Base-by-base conservation (phyloP, 23 tunicate genomes). In the Ascidia mentula region DNA sequence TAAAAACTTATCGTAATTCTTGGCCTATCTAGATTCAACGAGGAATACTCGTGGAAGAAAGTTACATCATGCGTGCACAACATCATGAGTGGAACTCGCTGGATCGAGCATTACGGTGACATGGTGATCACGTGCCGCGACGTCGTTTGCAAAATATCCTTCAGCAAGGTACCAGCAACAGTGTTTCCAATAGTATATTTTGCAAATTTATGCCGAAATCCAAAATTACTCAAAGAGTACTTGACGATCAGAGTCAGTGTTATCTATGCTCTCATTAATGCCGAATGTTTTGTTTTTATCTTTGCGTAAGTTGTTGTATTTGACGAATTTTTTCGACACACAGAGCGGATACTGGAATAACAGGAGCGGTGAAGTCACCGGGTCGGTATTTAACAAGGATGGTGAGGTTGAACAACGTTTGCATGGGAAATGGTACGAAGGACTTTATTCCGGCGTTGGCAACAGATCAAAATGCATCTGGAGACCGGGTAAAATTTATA, bases 1-100 rank as follows among this genome's bases (percentile, higher is more conserved):
- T n/a, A n/a, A n/a, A n/a, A n/a, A n/a, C n/a, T n/a, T n/a, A n/a
- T n/a, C n/a, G n/a, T n/a, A n/a, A n/a, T n/a, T n/a, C n/a, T n/a
- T n/a, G n/a, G n/a, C n/a, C n/a, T n/a, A n/a, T n/a, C 13, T 28
- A 90, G 96, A 59, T 80, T 46, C 78, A 53, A 85, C 31, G 82
- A 74, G 0, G 82, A 74, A 31, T 94, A 90, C 78, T 69, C 60
- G 8, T 94, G 98, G 98, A 88, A 85, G 39, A 94, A 94, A 77
- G 94, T 94, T 37, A 94, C 98, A 0, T 83, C 98, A 0, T 94
- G 98, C 42, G 90, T 94, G 30, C 98, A 94, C 84, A 94, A 94
- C 76, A 94, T 94, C 0, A 76, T 94, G 80, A 71, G 85, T 33
- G 98, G 90, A 3, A 81, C 90, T 18, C 72, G 94, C n/a, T 88